Evolutionary conservation across 53 echinoderm and acorn worm species (phyloP).

Genomic region (Crossaster papposus): DNA sequence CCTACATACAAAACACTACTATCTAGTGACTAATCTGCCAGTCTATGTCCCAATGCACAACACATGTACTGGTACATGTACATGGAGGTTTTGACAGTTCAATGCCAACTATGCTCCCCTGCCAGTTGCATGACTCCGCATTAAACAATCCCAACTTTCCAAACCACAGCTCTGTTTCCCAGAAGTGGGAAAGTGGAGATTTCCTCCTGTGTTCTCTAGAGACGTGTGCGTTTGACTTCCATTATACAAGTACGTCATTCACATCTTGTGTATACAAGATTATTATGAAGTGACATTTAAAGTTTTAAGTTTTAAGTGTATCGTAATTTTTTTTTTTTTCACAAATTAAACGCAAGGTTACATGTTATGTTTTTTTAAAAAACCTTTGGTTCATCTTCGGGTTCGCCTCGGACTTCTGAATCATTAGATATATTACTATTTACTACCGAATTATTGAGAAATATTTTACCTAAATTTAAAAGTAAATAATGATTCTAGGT

Average conservation of each 20-base stretch:
- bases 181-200: conserved; percentile 42
- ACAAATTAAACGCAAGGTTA: too few relatives aligned
- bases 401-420: too few relatives aligned
- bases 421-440: too few relatives aligned
- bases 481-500: too few relatives aligned
- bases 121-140: neutral
- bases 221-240: neutral
- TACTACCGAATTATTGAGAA: too few relatives aligned
- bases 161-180: neutral
- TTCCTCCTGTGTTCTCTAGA: conserved; percentile 22
- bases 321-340: neutral
- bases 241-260: conserved; percentile 17
- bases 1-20: too few relatives aligned
- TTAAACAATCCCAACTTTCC: neutral
- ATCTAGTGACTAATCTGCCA: too few relatives aligned
- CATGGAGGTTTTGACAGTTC: neutral
- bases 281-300: neutral
- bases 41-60: neutral
- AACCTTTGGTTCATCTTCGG: too few relatives aligned
- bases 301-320: neutral
- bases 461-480: too few relatives aligned
- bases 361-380: too few relatives aligned
- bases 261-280: neutral
- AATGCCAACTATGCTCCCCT: conserved; percentile 21
- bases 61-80: neutral